Evolutionary conservation across 2,797 vertebrate species (phyloP).

Genomic region (Syngnathus acus): DNA sequence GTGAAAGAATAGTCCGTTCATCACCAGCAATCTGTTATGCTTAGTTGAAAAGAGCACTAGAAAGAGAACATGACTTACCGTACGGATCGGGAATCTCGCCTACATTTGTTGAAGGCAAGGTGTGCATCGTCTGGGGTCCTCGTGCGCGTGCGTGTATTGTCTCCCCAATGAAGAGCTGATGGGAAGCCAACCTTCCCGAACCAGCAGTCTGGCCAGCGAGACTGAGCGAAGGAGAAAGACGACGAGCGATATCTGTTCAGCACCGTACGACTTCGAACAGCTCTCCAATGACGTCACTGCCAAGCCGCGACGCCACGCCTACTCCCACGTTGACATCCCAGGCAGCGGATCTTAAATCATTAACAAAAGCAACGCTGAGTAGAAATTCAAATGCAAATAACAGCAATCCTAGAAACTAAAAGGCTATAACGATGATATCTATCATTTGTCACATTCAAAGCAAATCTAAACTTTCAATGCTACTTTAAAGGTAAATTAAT

Average conservation of each 20-base stretch:
- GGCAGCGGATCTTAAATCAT: neutral
- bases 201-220: neutral
- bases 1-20: neutral
- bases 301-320: conserved; percentile 56
- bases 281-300: conserved; percentile 67
- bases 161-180: neutral
- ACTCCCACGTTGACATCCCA: conserved; percentile 25
- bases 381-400: neutral
- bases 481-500: too few species aligned
- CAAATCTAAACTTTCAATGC: too few species aligned
- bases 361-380: neutral
- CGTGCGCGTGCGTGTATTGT: neutral
- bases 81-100: neutral
- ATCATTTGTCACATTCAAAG: too few species aligned
- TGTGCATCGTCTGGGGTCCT: neutral
- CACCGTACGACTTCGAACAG: conserved; percentile 71
- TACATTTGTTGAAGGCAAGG: neutral
- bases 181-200: neutral
- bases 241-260: conserved; percentile 59
- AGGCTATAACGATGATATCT: too few species aligned
- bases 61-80: neutral
- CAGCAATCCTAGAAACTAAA: neutral
- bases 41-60: neutral
- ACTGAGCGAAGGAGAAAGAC: conserved; percentile 11
- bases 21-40: neutral